These are phyloP conservation scores for Branchinecta sandiegonensis DNA, from an alignment of 2,888 invertebrate species.

Conservation along the genomic window DNA sequence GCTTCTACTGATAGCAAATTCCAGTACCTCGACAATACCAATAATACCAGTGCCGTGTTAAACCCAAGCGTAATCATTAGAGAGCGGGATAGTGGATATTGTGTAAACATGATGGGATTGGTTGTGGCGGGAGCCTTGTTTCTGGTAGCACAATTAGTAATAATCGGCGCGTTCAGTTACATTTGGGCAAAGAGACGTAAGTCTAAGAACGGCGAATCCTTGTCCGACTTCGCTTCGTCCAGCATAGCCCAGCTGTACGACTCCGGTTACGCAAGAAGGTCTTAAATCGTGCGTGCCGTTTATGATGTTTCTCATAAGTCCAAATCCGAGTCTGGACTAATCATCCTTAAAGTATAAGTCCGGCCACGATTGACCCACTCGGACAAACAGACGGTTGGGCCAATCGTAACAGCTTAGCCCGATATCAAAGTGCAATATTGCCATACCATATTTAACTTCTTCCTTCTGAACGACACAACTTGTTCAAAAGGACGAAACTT, in stretches of 20 bases:
- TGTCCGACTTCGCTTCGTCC: constrained; percentile 43
- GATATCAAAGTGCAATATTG: constrained; percentile 8
- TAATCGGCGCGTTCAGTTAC: constrained; percentile 75
- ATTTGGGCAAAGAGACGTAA: constrained; percentile 54
- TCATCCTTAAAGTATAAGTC: no score
- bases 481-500: neutral
- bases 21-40: constrained; percentile 21
- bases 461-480: constrained; percentile 3
- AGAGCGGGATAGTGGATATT: constrained; percentile 35
- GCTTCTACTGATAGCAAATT: constrained; percentile 20
- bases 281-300: neutral
- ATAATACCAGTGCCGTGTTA: constrained; percentile 19
- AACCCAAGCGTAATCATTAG: constrained; percentile 24
- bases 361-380: no score
- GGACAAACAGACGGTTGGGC: no score
- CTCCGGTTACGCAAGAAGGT: constrained; percentile 57
- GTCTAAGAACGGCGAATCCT: constrained; percentile 46
- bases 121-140: constrained; percentile 73
- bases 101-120: constrained; percentile 62
- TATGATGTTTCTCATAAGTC: no score
- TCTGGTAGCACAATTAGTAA: constrained; percentile 67
- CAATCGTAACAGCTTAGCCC: no score
- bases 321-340: no score
- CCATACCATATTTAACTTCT: neutral
- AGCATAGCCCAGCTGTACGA: constrained; percentile 77